These are phyloP conservation scores for Falco novaeseelandiae DNA, from an alignment of 2,797 vertebrate genomes.

Conservation along the genomic window DNA sequence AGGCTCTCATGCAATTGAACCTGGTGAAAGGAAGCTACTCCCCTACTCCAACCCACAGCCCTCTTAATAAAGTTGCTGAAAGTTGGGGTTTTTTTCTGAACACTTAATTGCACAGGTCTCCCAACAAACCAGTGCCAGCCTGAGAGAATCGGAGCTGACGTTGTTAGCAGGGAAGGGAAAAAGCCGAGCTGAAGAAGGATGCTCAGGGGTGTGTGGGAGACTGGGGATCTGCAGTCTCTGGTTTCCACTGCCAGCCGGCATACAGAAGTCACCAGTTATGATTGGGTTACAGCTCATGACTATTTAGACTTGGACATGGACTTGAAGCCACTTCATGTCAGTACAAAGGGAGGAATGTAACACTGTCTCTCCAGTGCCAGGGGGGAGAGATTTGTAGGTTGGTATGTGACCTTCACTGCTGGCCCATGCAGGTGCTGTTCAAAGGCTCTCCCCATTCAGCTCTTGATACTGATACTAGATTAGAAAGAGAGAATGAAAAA, in stretches of 20 bases:
- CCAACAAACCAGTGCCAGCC: not conserved
- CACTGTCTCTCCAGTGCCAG: slow-evolving; percentile 69
- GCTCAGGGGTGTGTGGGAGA: not conserved
- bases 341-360: slow-evolving; percentile 75
- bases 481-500: slow-evolving; percentile 68
- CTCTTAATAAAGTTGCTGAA: slow-evolving; percentile 21
- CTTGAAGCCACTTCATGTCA: slow-evolving; percentile 63
- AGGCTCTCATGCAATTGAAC: slow-evolving; percentile 34
- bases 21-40: slow-evolving; percentile 22
- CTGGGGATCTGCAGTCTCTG: slow-evolving; percentile 4
- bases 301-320: slow-evolving; percentile 72
- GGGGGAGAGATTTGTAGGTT: slow-evolving; percentile 52
- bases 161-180: not conserved
- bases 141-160: not conserved
- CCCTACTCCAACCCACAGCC: not conserved
- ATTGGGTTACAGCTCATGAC: slow-evolving; percentile 65
- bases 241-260: not conserved
- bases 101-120: slow-evolving; percentile 4
- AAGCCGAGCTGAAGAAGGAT: not conserved
- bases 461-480: slow-evolving; percentile 73
- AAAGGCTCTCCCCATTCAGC: slow-evolving; percentile 64
- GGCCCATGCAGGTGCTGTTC: slow-evolving; percentile 74
- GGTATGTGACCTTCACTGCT: slow-evolving; percentile 76
- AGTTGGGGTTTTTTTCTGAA: not conserved
- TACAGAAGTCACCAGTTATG: slow-evolving; percentile 55